These are phyloP conservation scores for Myiagra hebetior DNA, from an alignment of 2,113 vertebrate genomes.

Conservation along the genomic window DNA sequence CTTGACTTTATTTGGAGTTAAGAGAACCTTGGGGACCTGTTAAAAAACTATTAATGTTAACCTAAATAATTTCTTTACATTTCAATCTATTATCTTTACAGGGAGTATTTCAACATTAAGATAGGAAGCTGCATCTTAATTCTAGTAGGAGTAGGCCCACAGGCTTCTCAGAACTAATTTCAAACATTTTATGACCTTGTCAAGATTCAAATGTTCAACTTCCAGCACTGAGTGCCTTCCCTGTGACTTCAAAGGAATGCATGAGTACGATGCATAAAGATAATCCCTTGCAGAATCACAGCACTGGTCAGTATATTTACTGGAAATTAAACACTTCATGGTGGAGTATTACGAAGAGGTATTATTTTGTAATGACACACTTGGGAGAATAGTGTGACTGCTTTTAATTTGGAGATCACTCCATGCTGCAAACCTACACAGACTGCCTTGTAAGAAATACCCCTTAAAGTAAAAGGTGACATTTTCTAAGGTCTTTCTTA, in stretches of 20 bases:
- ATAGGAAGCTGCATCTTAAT: neutral
- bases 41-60: neutral
- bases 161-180: neutral
- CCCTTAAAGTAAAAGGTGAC: neutral
- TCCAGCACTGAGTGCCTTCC: neutral
- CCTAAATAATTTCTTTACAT: neutral
- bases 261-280: neutral
- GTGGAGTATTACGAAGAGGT: neutral
- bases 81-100: neutral
- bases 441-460: neutral
- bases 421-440: neutral
- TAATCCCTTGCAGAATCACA: neutral
- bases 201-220: neutral
- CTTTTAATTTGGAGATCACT: neutral
- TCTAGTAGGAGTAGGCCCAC: neutral
- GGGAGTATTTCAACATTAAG: neutral
- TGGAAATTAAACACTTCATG: neutral
- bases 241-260: neutral
- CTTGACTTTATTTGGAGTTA: neutral
- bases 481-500: neutral
- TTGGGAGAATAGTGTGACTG: neutral
- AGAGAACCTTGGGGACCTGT: neutral
- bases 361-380: neutral
- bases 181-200: neutral
- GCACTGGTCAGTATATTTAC: neutral